Base-by-base conservation (phyloP, 2,888 invertebrate genomes). In the Phasia obesa region DNA sequence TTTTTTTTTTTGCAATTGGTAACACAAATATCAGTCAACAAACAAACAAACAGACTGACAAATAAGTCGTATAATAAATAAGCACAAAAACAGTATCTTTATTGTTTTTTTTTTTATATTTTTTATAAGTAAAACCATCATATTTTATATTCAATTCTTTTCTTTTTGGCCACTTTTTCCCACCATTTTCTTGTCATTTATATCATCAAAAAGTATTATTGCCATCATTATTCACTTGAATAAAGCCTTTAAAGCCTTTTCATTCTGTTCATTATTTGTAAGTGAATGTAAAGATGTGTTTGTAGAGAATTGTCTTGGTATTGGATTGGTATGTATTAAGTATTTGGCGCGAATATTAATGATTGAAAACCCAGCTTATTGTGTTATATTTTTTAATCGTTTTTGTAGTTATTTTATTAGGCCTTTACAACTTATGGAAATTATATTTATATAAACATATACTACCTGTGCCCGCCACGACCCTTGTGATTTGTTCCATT, bases 151-250 rank as follows among this genome's bases (percentile, higher is more conserved):
- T 4, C 21, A 42, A 35, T 21, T 51, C 35, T 15, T 59, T 70
- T n/a, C n/a, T 4, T 44, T n/a, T 47, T 60, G 38, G 59, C 17
- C 23, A 25, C 17, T 53, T 53, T 64, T 51, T 51, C n/a, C 38
- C 19, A 21, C 13, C 13, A 49, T 47, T 74, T 64, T 47, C 27
- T 21, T 60, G 31, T 64, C 42, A 64, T 53, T 71, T 76, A 42
- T 17, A 51, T 62, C 57, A 73, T 47, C 76, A 71, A 81, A 76
- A 71, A 67, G 49, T 59, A 71, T 71, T 44, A 60, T 70, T 71
- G 65, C 76, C 73, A 69, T 77, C 71, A 84, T 84, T 80, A 81
- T 73, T 69, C 69, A 69, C 67, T 73, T 74, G 69, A 81, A 73
- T 73, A 73, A 65, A 51, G n/a, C n/a, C 74, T 74, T 74, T 64